These are phyloP conservation scores for Neotoma lepida DNA, from an alignment of 2,113 vertebrate species.

Conservation along the genomic window DNA sequence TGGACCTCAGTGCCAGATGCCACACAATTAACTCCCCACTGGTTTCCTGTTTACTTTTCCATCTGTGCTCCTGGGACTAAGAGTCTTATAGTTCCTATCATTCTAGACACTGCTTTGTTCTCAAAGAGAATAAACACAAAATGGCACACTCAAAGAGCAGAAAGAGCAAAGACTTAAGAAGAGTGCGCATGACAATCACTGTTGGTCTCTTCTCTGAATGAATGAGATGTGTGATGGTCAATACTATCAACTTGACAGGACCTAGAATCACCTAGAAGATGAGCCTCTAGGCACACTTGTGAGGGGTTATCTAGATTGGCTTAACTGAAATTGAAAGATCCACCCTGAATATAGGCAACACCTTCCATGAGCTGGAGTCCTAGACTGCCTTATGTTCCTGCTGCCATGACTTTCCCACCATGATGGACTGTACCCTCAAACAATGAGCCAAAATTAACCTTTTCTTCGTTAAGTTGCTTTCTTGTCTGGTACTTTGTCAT, in stretches of 20 bases:
- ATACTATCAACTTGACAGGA: background rate
- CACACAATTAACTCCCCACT: slow-evolving; percentile 68
- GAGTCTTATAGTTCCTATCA: slow-evolving; percentile 29
- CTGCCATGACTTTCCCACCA: background rate
- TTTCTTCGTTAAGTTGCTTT: background rate
- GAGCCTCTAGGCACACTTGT: background rate
- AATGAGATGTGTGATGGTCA: background rate
- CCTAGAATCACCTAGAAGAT: background rate
- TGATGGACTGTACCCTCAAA: background rate
- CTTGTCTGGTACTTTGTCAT: background rate
- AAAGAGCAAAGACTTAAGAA: background rate
- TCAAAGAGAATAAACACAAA: slow-evolving; percentile 50
- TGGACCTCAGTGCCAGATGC: slow-evolving; percentile 54
- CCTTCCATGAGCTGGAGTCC: background rate
- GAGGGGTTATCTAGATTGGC: background rate
- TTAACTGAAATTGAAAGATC: background rate
- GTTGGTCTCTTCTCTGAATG: background rate
- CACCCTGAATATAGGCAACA: background rate
- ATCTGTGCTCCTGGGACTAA: slow-evolving; percentile 64
- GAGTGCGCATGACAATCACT: background rate
- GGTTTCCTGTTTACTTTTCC: slow-evolving; percentile 57
- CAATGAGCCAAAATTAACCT: background rate
- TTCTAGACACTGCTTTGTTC: slow-evolving; percentile 40
- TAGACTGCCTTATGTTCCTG: background rate
- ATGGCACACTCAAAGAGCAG: background rate